Evolutionary conservation across 1,140 invertebrate genomes (phyloP), one percentile per base, ranked within the genome.

Genomic region (Leptopilina boulardi): DNA sequence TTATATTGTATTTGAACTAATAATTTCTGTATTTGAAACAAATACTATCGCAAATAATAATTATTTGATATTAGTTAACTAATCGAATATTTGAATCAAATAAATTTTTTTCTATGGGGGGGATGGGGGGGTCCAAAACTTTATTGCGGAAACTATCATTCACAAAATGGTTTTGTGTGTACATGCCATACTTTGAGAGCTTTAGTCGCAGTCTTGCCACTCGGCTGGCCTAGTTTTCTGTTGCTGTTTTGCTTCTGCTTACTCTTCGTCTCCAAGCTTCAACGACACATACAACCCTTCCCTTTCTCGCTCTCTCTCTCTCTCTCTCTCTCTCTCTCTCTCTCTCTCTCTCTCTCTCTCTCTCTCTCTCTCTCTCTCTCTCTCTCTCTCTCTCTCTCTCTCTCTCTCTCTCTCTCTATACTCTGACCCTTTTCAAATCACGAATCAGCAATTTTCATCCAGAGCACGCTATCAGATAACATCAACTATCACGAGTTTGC

Each of bases 401-500:
- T 34, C 6, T 6, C 30, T 34, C 6, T 34, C 30, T 3, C 30
- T 6, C 30, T n/a, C 30, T 21, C 21, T 26, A 13, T 66, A 13
- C 21, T 66, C 11, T 26, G 23, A 21, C 56, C 11, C 56, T 26
- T 26, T 66, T 66, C 21, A 66, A 66, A 66, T 66, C 56, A 66
- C 56, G 11, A 30, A 66, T 51, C 71, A 21, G 13, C 51, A 44
- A 74, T 74, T 59, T 74, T n/a, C 51, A 74, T 42, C 30, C 15
- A 21, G 18, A 34, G 11, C 47, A 19, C 34, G 47, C 73, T 74
- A 74, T 38, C 73, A 59, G 56, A 56, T 59, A 30, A 21, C 11
- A 74, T 34, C 30, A 74, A 59, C 56, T 74, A 51, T 54, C 34
- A 74, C 38, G 5, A 54, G 47, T 19, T 11, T 47, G 5, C n/a